Evolutionary conservation across 2,113 vertebrate species (phyloP).

Genomic region (cat (Felis catus)): F.catus_Fca126_mat1.0 CM031419.1:48301501-48302000

Average conservation of each 20-base stretch:
- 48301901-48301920: neutral
- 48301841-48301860: neutral
- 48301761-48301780: neutral
- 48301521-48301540: neutral
- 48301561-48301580: neutral
- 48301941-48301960: neutral
- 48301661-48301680: neutral
- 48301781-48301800: neutral
- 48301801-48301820: neutral
- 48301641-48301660: neutral
- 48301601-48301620: neutral
- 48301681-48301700: neutral
- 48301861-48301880: neutral
- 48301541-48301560: neutral
- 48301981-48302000: neutral
- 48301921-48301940: neutral
- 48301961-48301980: neutral
- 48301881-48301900: neutral
- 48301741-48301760: neutral
- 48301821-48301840: accelerated
- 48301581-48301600: neutral
- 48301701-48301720: neutral
- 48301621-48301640: neutral
- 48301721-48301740: neutral
- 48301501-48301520: neutral